Percentiles rank a stretch among this genome's conserved stretches.
Conservation (phyloP, 2,797 vertebrate genomes). For the Botia almorhae region DNA sequence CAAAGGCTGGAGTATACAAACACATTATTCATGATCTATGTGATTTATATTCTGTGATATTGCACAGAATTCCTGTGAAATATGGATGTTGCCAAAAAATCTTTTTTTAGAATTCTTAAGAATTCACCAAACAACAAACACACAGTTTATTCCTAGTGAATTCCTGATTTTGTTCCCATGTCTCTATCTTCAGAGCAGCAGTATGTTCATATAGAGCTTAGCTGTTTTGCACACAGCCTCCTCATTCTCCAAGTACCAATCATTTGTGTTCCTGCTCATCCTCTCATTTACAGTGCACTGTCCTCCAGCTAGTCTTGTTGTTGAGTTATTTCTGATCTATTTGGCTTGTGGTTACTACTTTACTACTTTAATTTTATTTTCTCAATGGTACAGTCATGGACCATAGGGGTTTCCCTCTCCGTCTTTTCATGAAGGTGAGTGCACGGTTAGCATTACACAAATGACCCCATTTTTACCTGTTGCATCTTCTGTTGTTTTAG, state of each 20-base stretch:
- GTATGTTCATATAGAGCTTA: slow-evolving; percentile 19
- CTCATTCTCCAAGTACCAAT: slow-evolving; percentile 17
- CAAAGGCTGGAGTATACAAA: neutral
- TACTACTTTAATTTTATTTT: neutral
- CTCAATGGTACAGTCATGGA: neutral
- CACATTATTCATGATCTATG: neutral
- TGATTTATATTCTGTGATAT: slow-evolving; percentile 31
- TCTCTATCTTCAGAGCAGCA: neutral
- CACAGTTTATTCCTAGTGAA: slow-evolving; percentile 11
- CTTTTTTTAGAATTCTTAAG: neutral
- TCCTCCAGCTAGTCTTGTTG: slow-evolving; percentile 15
- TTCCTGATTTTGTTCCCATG: neutral
- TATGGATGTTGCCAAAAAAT: too few relatives aligned
- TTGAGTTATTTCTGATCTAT: slow-evolving; percentile 9
- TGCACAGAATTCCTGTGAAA: neutral
- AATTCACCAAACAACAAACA: neutral
- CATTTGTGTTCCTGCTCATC: slow-evolving; percentile 53
- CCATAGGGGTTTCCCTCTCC: slow-evolving; percentile 4
- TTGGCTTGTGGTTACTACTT: slow-evolving; percentile 6
- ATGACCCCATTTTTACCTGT: slow-evolving; percentile 34
- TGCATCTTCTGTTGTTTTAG: slow-evolving; percentile 70
- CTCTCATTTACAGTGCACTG: slow-evolving; percentile 55
- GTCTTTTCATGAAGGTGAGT: slow-evolving; percentile 31
- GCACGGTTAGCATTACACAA: neutral
- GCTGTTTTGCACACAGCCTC: neutral